Base-by-base conservation (phyloP, 2,888 invertebrate genomes). In the Nomada ruficornis region DNA sequence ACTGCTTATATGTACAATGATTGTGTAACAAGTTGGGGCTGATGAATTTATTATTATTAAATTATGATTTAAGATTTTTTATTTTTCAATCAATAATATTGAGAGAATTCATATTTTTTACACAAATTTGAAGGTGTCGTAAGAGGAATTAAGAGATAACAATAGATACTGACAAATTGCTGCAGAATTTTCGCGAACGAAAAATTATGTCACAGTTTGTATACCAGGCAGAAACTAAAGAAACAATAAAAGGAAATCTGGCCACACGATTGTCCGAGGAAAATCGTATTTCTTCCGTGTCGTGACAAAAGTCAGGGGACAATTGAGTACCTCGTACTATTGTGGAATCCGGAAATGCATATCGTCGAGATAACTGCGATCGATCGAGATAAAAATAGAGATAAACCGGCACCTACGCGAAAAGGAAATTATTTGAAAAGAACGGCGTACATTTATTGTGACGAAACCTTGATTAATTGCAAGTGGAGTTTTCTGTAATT, bases 341-440 rank as follows among this genome's bases (percentile, higher is more conserved):
- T 64, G 44, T 69, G 13, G 29, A 47, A 72, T 60, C 55, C 80
- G 81, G 72, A 80, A 80, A 63, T 63, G 55, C 44, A 47, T 44
- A 44, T 50, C 63, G 72, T 13, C 11, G n/a, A 7, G 80, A 62
- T 63, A 52, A 55, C 26, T 13, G n/a, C 50, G 50, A 63, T 62
- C 81, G 62, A 80, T 72, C 11, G 5, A 65, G 55, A 72, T 60
- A 42, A 23, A 62, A 44, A 42, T 62, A 42, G 11, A 52, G 67
- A 67, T 67, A 68, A 63, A 57, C 50, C 15, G 13, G n/a, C 26
- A 64, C 15, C 5, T 18, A 0, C 20, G 9, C n/a, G n/a, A 15
- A 44, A 13, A 42, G 23, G n/a, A 60, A 26, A 52, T 36, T 64
- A 13, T 20, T 54, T 13, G 15, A 23, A 55, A 29, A 18, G 10